Conservation (phyloP, 2,797 vertebrate species). For the Mormyrops attenuatus region DNA sequence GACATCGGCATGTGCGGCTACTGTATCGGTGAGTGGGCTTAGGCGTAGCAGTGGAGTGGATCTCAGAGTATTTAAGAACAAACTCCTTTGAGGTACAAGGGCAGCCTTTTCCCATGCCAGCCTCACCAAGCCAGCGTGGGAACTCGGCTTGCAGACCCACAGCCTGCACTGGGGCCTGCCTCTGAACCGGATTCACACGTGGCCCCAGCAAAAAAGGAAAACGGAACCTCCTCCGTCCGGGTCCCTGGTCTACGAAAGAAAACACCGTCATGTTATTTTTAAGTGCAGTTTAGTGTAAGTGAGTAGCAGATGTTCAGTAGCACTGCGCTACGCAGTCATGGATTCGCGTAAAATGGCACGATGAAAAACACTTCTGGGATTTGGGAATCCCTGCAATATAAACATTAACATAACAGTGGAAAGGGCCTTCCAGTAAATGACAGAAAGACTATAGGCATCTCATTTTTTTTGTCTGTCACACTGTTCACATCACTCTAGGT, state of each 20-base stretch:
- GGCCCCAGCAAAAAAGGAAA: conserved; percentile 12
- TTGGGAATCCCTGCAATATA: neutral
- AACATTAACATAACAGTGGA: neutral
- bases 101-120: conserved; percentile 52
- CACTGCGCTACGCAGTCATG: neutral
- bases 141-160: conserved; percentile 38
- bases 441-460: neutral
- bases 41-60: neutral
- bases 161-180: conserved; percentile 36
- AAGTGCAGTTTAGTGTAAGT: neutral
- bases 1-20: neutral
- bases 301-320: neutral
- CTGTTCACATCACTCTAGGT: neutral
- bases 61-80: neutral
- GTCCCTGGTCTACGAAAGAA: neutral
- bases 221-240: neutral
- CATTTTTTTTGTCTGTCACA: neutral
- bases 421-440: neutral
- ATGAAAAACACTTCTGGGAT: neutral
- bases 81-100: neutral
- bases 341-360: neutral
- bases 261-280: neutral
- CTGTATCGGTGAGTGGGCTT: neutral
- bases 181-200: conserved; percentile 23
- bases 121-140: conserved; percentile 47